phyloP scores from a whole-genome alignment of 2,888 invertebrate species.

The Timema podura region DNA sequence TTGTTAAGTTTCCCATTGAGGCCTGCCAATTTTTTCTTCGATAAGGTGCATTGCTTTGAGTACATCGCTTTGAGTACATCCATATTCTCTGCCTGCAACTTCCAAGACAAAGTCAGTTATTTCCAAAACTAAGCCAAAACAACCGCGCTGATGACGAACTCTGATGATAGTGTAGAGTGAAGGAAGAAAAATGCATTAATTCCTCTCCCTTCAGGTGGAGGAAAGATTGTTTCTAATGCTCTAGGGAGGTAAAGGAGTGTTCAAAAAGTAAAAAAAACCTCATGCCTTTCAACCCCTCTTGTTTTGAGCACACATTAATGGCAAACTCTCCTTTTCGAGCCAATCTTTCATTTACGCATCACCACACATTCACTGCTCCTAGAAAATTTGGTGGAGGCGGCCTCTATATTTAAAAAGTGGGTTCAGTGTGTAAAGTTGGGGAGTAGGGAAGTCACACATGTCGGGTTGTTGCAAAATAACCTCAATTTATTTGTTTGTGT shows the following conservation, averaged over 20 bases:
- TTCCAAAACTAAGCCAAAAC: background rate
- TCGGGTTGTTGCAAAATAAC: too few relatives aligned
- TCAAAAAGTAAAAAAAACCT: constrained; percentile 8
- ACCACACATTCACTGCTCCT: too few relatives aligned
- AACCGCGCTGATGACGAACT: background rate
- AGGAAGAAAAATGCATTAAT: too few relatives aligned
- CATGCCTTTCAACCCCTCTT: constrained; percentile 8
- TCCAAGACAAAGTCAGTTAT: background rate
- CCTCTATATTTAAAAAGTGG: too few relatives aligned
- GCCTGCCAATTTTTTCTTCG: background rate
- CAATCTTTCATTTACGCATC: too few relatives aligned
- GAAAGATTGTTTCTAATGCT: background rate
- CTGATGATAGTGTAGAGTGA: too few relatives aligned
- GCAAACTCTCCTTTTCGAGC: background rate
- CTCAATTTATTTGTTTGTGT: too few relatives aligned
- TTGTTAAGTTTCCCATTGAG: background rate
- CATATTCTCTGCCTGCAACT: background rate
- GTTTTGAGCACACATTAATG: constrained; percentile 9
- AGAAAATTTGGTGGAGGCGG: too few relatives aligned
- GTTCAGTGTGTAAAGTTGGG: too few relatives aligned
- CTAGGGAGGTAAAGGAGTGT: background rate
- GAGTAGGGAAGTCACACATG: too few relatives aligned
- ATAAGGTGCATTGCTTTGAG: constrained; percentile 4
- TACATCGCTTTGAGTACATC: too few relatives aligned
- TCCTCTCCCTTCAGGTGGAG: background rate